A percentile compares a stretch with the other conserved stretches of the same genome.
phyloP scores from a whole-genome alignment of 2,888 invertebrate species.

The Morpho helenor region DNA sequence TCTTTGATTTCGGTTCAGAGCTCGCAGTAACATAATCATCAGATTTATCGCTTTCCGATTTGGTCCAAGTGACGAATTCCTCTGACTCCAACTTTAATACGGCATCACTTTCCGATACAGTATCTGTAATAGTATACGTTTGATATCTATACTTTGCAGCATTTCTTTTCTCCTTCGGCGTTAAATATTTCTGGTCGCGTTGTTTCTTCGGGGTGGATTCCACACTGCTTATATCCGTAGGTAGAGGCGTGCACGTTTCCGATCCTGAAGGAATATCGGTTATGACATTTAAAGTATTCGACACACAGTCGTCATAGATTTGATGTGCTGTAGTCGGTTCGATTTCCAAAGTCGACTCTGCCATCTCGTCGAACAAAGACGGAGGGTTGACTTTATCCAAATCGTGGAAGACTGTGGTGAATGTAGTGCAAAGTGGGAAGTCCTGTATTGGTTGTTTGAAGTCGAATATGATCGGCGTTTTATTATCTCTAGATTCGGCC shows the following conservation, averaged over 20 bases:
- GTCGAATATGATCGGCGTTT: constrained; percentile 75
- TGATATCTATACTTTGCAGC: constrained; percentile 88
- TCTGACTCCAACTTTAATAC: constrained; percentile 51
- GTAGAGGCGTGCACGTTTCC: constrained; percentile 80
- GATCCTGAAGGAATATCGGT: constrained; percentile 76
- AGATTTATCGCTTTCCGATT: constrained; percentile 63
- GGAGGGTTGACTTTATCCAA: constrained; percentile 86
- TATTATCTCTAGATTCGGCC: constrained; percentile 75
- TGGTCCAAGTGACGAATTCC: constrained; percentile 67
- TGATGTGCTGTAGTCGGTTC: constrained; percentile 75
- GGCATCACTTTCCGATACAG: constrained; percentile 47
- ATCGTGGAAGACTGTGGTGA: constrained; percentile 74
- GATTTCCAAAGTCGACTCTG: constrained; percentile 78
- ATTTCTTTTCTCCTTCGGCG: constrained; percentile 88
- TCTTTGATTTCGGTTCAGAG: constrained; percentile 53
- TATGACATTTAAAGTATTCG: constrained; percentile 77
- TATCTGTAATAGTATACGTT: constrained; percentile 88
- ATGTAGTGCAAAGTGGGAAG: constrained; percentile 62
- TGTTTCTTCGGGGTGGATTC: constrained; percentile 87
- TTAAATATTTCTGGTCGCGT: constrained; percentile 72
- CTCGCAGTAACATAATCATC: constrained; percentile 57
- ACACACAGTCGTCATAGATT: constrained; percentile 80
- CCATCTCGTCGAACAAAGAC: constrained; percentile 85
- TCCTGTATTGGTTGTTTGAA: constrained; percentile 77
- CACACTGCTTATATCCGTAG: constrained; percentile 85